Percentiles rank a stretch among this genome's conserved stretches.
Conservation (phyloP, 2,113 vertebrate genomes). For the Catharus fuscescens region DNA sequence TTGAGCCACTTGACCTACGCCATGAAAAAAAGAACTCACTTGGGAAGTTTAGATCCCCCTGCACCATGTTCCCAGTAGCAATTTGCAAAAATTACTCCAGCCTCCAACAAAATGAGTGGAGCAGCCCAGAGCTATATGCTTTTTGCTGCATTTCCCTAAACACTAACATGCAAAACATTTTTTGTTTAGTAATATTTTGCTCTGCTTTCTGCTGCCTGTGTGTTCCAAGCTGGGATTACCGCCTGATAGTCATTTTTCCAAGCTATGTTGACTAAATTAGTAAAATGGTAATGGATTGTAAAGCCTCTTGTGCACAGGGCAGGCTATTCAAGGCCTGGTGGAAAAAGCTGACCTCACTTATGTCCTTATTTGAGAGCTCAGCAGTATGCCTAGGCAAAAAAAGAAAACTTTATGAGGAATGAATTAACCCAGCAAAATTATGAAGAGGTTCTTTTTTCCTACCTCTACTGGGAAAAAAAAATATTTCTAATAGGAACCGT, state of each 20-base stretch:
- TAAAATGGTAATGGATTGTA: background rate
- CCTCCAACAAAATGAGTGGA: background rate
- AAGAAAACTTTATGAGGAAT: background rate
- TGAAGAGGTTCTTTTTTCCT: background rate
- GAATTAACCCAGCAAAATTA: background rate
- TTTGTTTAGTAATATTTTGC: background rate
- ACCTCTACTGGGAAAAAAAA: background rate
- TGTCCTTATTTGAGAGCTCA: background rate
- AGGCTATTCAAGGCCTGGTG: background rate
- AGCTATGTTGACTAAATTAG: background rate
- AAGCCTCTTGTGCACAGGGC: background rate
- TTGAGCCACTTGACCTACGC: fast-evolving
- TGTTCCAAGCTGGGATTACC: background rate
- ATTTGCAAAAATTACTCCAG: background rate
- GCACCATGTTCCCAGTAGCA: fast-evolving
- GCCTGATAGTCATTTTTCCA: background rate
- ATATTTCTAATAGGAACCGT: background rate
- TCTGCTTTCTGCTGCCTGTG: background rate
- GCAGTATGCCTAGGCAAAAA: background rate
- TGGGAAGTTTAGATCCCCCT: background rate
- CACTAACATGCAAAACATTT: background rate
- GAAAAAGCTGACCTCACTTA: background rate
- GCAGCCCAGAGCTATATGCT: background rate
- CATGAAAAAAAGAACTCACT: background rate
- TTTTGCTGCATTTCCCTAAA: background rate